Evolutionary conservation across 2,888 invertebrate species (phyloP), one percentile per base, ranked within the genome.

Genomic region (Dolichopus griseipennis): DNA sequence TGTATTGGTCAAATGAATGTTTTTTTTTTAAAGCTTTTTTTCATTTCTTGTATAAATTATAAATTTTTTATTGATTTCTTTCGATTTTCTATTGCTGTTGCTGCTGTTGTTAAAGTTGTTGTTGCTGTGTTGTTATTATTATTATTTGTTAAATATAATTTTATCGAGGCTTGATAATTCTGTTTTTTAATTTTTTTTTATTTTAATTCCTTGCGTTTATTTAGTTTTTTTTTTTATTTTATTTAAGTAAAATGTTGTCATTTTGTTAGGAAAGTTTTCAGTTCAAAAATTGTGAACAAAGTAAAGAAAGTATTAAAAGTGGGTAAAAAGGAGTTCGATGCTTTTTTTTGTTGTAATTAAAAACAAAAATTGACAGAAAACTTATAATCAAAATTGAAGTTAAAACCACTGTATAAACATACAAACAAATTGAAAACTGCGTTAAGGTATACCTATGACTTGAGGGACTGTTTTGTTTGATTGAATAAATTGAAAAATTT

Each of bases 1-100:
- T 52, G 52, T 52, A 52, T 52, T 52, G 52, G 52, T 52, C 52
- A 52, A 52, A 52, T 52, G 2, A 18, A 43, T 43, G 3, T 43
- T 18, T 52, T 52, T 52, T 52, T 52, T 52, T 52, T 52, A 52
- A 9, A 37, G 37, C 37, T 37, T 52, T 52, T 52, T 52, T 52
- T 52, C 18, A 15, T 52, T 52, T 52, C 18, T 52, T 52, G 8
- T 52, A 52, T 52, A 52, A 52, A 52, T 52, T 52, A 52, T 52
- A 52, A 52, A 52, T 52, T 52, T n/a, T 52, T 52, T 52, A 52
- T 52, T 52, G 52, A 52, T 52, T 52, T 52, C 18, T 52, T 52
- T 52, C 5, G 3, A 18, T 18, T 52, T 52, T 52, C 18, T 52
- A 52, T 52, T 52, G 18, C 52, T 52, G 18, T 15, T 52, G 52